Evolutionary conservation across 1,140 invertebrate species (phyloP).

Genomic region (Drosophila mauritiana): DNA sequence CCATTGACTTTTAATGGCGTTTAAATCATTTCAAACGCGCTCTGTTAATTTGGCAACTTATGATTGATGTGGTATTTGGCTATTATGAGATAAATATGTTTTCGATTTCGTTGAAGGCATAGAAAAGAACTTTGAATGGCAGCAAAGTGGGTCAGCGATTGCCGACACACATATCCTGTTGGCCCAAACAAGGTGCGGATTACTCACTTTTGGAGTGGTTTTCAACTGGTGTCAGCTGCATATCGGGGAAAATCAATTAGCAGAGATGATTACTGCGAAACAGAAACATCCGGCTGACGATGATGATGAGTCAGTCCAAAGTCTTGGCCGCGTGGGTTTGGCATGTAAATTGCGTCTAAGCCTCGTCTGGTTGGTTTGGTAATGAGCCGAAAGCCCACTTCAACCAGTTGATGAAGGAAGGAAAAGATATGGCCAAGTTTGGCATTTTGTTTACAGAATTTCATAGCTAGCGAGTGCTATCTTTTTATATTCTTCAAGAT

Average conservation of each 20-base stretch:
- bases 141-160: slow-evolving; percentile 60
- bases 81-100: slow-evolving; percentile 51
- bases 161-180: slow-evolving; percentile 38
- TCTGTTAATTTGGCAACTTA: slow-evolving; percentile 58
- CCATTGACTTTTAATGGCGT: slow-evolving; percentile 72
- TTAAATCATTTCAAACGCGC: slow-evolving; percentile 44
- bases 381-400: slow-evolving; percentile 27
- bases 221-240: slow-evolving; percentile 8
- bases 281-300: slow-evolving; percentile 36
- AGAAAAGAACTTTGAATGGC: slow-evolving; percentile 55
- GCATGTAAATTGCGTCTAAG: slow-evolving; percentile 49
- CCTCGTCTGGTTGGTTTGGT: slow-evolving; percentile 24
- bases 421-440: slow-evolving; percentile 3
- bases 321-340: slow-evolving; percentile 28
- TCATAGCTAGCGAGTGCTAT: background rate
- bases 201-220: slow-evolving; percentile 5
- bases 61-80: slow-evolving; percentile 64
- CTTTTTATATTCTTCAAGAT: too few species aligned
- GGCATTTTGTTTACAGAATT: background rate
- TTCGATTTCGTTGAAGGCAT: slow-evolving; percentile 42
- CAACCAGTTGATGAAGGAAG: background rate
- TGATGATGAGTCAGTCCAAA: slow-evolving; percentile 37
- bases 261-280: slow-evolving; percentile 2
- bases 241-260: slow-evolving; percentile 39
- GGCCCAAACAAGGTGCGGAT: slow-evolving; percentile 20